Percentiles rank a stretch among this genome's conserved stretches.
Conservation (phyloP, 1,140 invertebrate genomes). For the Conus betulinus region DNA sequence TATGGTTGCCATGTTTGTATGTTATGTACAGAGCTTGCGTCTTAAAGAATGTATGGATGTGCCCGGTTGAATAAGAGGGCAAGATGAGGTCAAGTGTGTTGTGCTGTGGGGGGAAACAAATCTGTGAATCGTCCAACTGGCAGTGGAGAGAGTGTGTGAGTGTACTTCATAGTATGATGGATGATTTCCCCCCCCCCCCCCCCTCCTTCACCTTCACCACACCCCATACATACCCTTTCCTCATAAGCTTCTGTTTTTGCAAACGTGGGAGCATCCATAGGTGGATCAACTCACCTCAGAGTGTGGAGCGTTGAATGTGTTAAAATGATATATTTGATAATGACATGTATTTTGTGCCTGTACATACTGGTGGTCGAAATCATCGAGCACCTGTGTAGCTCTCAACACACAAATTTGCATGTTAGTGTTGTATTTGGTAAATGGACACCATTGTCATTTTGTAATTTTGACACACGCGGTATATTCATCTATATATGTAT, state of each 20-base stretch:
- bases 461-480: not conserved
- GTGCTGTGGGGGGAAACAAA: no score
- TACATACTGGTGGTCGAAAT: not conserved
- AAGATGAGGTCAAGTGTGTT: not conserved
- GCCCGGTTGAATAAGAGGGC: not conserved
- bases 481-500: not conserved
- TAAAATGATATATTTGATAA: slow-evolving; percentile 18
- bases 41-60: not conserved
- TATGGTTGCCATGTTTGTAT: not conserved
- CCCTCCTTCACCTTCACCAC: no score
- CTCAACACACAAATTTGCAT: not conserved
- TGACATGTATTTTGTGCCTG: not conserved
- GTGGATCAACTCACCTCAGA: not conserved
- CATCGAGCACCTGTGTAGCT: not conserved
- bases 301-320: not conserved
- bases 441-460: not conserved
- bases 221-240: not conserved
- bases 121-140: no score
- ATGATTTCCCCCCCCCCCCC: no score
- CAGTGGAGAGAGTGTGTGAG: no score
- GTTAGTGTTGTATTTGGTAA: not conserved
- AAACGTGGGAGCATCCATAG: not conserved
- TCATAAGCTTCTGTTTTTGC: not conserved
- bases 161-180: no score
- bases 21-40: slow-evolving; percentile 1